These are phyloP conservation scores for Spheniscus mendiculus DNA, from an alignment of 2,113 vertebrate species.

Conservation along the genomic window DNA sequence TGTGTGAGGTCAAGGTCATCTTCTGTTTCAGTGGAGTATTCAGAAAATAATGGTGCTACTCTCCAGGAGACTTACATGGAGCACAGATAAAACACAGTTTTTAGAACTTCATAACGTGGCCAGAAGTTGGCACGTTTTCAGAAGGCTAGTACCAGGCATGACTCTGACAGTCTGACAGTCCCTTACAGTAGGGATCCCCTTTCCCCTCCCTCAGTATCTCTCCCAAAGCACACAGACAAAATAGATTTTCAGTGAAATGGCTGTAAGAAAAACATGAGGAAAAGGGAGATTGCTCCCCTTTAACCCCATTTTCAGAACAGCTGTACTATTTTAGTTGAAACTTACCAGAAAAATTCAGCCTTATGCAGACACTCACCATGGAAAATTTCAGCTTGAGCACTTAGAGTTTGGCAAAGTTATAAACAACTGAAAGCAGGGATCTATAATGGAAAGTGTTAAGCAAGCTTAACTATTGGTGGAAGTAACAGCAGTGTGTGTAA, in stretches of 20 bases:
- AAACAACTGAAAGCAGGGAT: not conserved
- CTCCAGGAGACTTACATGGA: not conserved
- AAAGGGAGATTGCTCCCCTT: not conserved
- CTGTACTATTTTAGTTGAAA: conserved; percentile 14
- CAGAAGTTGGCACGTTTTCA: not conserved
- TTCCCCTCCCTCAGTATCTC: not conserved
- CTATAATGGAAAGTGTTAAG: not conserved
- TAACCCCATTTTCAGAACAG: not conserved
- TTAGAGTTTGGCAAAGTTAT: not conserved
- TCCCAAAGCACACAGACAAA: not conserved
- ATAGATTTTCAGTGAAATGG: not conserved
- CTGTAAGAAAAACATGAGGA: not conserved
- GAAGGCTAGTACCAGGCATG: not conserved
- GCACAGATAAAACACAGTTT: not conserved
- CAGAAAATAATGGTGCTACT: not conserved
- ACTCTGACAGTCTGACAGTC: not conserved
- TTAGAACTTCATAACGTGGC: not conserved
- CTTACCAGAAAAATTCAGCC: not conserved
- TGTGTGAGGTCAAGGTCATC: not conserved
- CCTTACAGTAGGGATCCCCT: not conserved
- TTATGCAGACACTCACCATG: not conserved
- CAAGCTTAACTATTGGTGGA: not conserved
- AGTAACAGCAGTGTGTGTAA: not conserved
- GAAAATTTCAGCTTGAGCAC: not conserved
- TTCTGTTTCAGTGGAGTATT: not conserved